Conservation (phyloP, 2,113 vertebrate species). For the Cryptomyrus ogoouensis region DNA sequence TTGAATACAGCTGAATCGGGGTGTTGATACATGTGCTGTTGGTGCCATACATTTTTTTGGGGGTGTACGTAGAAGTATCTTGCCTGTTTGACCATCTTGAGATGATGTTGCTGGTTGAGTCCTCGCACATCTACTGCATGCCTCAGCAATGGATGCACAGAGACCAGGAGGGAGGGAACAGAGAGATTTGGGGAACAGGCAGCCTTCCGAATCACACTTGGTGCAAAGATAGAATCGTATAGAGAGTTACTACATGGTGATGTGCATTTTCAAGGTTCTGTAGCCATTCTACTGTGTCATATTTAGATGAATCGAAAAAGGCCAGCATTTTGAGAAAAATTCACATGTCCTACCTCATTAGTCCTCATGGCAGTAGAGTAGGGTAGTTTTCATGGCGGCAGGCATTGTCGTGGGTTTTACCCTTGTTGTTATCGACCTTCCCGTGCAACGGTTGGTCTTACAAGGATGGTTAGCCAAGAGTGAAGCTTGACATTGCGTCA, state of each 20-base stretch:
- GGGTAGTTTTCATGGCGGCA: not conserved
- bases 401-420: not conserved
- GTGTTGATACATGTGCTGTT: not conserved
- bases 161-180: not conserved
- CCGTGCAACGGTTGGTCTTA: not conserved
- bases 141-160: not conserved
- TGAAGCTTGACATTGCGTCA: not conserved
- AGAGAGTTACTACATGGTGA: not conserved
- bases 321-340: not conserved
- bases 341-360: not conserved
- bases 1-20: not conserved
- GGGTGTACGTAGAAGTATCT: not conserved
- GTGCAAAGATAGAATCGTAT: not conserved
- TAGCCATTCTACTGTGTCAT: not conserved
- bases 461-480: not conserved
- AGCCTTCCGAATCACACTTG: not conserved
- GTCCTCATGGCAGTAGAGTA: no score
- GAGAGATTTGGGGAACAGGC: not conserved
- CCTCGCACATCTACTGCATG: not conserved
- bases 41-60: not conserved
- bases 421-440: not conserved
- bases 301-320: not conserved
- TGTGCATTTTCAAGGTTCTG: not conserved
- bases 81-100: not conserved
- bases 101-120: not conserved